Evolutionary conservation across 2,888 invertebrate species (phyloP).

Genomic region (Blastobasis lacticolella): DNA sequence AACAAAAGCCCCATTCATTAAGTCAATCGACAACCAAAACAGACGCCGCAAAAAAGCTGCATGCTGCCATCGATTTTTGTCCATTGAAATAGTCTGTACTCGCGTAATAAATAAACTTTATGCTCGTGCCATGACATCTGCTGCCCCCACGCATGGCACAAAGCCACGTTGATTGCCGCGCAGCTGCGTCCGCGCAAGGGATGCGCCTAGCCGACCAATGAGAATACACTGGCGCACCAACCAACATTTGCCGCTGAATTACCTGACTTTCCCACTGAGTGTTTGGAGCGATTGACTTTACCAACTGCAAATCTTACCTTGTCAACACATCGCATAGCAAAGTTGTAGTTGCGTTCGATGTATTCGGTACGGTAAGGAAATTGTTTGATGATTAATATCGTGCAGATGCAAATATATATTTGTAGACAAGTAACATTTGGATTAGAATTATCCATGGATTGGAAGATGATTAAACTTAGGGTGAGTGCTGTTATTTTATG

Average conservation of each 20-base stretch:
- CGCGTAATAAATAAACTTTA: background rate
- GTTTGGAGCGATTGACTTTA: background rate
- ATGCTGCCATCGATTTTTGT: no score
- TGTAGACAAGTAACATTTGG: background rate
- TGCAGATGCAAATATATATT: background rate
- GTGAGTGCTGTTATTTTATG: background rate
- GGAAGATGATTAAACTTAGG: conserved; percentile 1
- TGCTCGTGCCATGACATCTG: conserved; percentile 53
- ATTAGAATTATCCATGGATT: background rate
- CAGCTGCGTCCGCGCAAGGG: conserved; percentile 44
- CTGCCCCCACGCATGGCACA: conserved; percentile 52
- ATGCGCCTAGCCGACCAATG: conserved; percentile 29
- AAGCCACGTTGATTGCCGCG: conserved; percentile 50
- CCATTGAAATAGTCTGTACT: no score
- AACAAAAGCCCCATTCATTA: no score
- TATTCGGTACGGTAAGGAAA: no score
- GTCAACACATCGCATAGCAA: background rate
- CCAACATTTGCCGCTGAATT: no score
- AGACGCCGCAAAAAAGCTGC: no score
- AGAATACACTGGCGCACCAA: conserved; percentile 13
- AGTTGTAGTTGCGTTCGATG: no score
- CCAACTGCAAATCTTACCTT: background rate
- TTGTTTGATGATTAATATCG: background rate
- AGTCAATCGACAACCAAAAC: no score
- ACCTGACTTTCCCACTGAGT: background rate